These are phyloP conservation scores for Podarcis raffonei DNA, from an alignment of 2,113 vertebrate species.

Conservation along the genomic window DNA sequence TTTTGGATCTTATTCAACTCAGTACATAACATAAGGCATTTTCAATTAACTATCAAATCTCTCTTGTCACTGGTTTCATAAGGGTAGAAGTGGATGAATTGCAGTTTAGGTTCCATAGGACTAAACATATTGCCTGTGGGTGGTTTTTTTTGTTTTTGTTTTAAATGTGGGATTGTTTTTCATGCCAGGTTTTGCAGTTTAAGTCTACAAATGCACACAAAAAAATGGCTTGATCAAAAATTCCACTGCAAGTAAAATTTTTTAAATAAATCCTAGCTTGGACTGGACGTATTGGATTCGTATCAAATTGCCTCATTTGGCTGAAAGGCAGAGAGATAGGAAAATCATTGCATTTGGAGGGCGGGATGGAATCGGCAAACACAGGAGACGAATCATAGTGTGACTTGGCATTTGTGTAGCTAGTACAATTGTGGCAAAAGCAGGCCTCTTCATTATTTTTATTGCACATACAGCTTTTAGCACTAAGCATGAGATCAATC, in stretches of 20 bases:
- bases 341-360: constrained; percentile 1
- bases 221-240: constrained; percentile 1
- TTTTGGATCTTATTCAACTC: too few relatives aligned
- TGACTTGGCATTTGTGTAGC: not conserved
- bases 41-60: not conserved
- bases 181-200: not conserved
- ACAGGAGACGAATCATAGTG: not conserved
- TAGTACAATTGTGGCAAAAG: not conserved
- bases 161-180: not conserved
- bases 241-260: not conserved
- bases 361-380: not conserved
- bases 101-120: not conserved
- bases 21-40: not conserved
- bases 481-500: not conserved
- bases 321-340: not conserved
- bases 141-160: not conserved
- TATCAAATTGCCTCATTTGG: constrained; percentile 30
- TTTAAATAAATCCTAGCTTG: not conserved
- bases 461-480: not conserved
- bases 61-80: not conserved
- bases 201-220: not conserved
- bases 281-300: not conserved
- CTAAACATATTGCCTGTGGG: not conserved
- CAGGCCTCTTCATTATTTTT: not conserved
- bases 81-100: not conserved